Percentiles rank a stretch among this genome's conserved stretches.
These are phyloP conservation scores for Leguminivora glycinivorella DNA, from an alignment of 1,140 invertebrate species.

Conservation along the genomic window DNA sequence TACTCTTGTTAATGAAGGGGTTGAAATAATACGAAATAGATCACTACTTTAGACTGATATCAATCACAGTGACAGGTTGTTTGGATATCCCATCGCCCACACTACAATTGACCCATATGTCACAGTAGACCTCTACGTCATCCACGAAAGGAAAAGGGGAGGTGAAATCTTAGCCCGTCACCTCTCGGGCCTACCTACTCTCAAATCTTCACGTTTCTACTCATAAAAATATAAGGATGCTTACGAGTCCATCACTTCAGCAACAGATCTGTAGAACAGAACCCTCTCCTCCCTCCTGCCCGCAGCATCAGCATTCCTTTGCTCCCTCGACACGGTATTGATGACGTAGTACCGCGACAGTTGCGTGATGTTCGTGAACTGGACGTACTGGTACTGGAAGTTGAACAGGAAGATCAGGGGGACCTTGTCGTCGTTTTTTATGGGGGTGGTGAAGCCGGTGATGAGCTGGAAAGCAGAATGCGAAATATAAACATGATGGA, in stretches of 20 bases:
- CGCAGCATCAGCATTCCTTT: slow-evolving; percentile 48
- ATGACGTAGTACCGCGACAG: slow-evolving; percentile 70
- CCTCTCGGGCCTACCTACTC: no score
- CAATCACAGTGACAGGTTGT: no score
- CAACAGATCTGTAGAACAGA: slow-evolving; percentile 61
- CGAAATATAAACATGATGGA: no score
- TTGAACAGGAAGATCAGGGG: slow-evolving; percentile 61
- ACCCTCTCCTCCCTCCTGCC: slow-evolving; percentile 60
- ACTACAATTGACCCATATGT: no score
- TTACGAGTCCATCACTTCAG: slow-evolving; percentile 63
- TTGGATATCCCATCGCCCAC: no score
- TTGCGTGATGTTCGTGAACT: slow-evolving; percentile 58
- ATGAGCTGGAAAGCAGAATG: slow-evolving; percentile 55
- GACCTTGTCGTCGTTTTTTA: slow-evolving; percentile 57
- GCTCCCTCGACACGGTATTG: slow-evolving; percentile 60
- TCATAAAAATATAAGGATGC: slow-evolving; percentile 35
- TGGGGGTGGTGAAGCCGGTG: slow-evolving; percentile 60
- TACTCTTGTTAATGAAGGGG: no score
- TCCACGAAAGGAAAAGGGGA: no score
- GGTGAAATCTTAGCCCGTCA: no score
- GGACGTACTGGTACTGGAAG: slow-evolving; percentile 72
- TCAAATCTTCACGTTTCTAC: no score
- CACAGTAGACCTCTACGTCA: no score
- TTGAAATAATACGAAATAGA: no score
- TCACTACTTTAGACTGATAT: no score